Conservation (phyloP, 2,888 invertebrate genomes). For the Aporophyla lueneburgensis region DNA sequence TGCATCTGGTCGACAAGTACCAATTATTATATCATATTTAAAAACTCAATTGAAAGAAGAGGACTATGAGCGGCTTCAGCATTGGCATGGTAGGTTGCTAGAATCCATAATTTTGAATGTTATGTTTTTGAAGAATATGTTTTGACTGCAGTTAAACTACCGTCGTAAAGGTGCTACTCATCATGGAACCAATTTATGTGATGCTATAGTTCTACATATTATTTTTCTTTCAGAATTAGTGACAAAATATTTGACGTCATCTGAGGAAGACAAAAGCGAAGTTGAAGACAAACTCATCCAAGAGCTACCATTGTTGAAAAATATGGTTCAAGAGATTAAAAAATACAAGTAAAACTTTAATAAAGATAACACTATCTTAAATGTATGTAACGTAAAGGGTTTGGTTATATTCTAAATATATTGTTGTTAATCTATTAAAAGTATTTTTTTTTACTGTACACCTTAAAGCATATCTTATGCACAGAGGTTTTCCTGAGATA, state of each 20-base stretch:
- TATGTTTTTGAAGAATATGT: background rate
- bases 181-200: background rate
- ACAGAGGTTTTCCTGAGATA: background rate
- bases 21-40: slow-evolving; percentile 94
- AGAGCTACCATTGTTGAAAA: slow-evolving; percentile 81
- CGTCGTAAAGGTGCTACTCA: background rate
- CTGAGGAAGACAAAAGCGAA: slow-evolving; percentile 79
- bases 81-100: slow-evolving; percentile 93
- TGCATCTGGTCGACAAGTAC: slow-evolving; percentile 98
- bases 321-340: slow-evolving; percentile 83
- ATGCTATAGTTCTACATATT: background rate
- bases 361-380: slow-evolving; percentile 30
- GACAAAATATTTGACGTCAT: slow-evolving; percentile 82
- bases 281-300: slow-evolving; percentile 80
- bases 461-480: background rate
- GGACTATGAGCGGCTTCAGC: slow-evolving; percentile 91
- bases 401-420: slow-evolving; percentile 29
- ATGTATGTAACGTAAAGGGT: slow-evolving; percentile 1
- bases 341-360: slow-evolving; percentile 79
- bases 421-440: slow-evolving; percentile 1
- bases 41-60: slow-evolving; percentile 93
- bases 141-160: slow-evolving; percentile 1
- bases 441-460: background rate
- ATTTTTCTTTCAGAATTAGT: slow-evolving; percentile 79
- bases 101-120: background rate